Base-by-base conservation (phyloP, 1,140 invertebrate species). In the Sweltsa coloradensis region DNA sequence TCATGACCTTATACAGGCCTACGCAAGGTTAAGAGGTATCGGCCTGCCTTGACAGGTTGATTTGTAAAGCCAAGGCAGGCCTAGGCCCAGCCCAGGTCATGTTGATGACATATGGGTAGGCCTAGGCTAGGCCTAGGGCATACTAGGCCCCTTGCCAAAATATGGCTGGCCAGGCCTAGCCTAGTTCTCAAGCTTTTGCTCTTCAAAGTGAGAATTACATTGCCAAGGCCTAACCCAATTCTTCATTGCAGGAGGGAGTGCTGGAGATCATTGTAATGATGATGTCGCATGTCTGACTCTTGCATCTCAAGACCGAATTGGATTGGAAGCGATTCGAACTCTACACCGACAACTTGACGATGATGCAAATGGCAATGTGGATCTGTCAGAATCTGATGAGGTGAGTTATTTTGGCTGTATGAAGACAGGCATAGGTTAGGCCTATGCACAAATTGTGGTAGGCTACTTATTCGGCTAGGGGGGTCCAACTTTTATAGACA, bases 321-420 rank as follows among this genome's bases (percentile, higher is more conserved):
- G 88, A 25, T 78, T 91, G 59, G 89, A 93, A 60, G 90, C 90
- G 24, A 94, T 96, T 57, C 75, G 78, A 49, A 76, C 78, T 50
- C 75, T 96, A 3, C 92, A 96, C 68, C 74, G 79, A 45, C 85
- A 93, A 63, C 71, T 95, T 42, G 91, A 95, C 64, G 92, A 95
- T 61, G 91, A 96, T 72, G 84, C 84, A 44, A 89, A 94, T 75
- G 92, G 92, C 45, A 89, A 89, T 67, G 85, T 96, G 46, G 90
- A 96, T 68, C 75, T 93, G 34, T 83, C 85, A 49, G 91, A 96
- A 75, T 93, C 90, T 50, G 88, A 93, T 70, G 92, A 94, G 73
- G 90, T 93, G 73, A 76, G 53, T 34, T 16, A 11, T 27, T 46
- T 41, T 48, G 16, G 42, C n/a, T n/a, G n/a, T n/a, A n/a, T n/a